Evolutionary conservation across 2,888 invertebrate species (phyloP), one percentile per base, ranked within the genome.

Genomic region (Antitype chi): DNA sequence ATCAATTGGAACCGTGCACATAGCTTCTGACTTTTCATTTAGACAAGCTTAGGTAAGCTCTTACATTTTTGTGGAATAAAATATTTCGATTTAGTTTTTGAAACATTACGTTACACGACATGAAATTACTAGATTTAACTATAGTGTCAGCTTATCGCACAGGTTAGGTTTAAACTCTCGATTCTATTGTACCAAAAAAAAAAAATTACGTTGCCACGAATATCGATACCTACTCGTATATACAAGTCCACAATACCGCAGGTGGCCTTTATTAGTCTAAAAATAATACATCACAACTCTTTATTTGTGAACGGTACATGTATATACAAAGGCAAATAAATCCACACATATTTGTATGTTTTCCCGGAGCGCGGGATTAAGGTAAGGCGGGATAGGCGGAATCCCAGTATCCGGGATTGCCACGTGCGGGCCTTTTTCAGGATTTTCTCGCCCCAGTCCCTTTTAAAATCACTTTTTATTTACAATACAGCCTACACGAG

Each of bases 341-440:
- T 72, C 66, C 62, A 74, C 74, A 72, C 75, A 85, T 81, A 78
- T 86, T 85, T 88, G 85, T 87, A 85, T 87, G 78, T 89, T 90
- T 91, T 92, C 90, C 90, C 89, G 88, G 88, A 88, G 83, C 86
- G 85, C 85, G 88, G 93, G 94, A 94, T 94, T 92, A 94, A 87
- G 90, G 89, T 93, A 93, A 94, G 90, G 90, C 89, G 89, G 93
- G 93, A 93, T 94, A 89, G 90, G 87, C 90, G 85, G 89, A 93
- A 94, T 92, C 92, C 93, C 88, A 82, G 91, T 90, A 92, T 92
- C 91, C 92, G 86, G 92, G 92, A 94, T 94, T 92, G 90, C 90
- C 91, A 90, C 89, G 89, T 89, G 90, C 88, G 89, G 88, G 90
- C 93, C 94, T 93, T 94, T 93, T 92, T 93, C 91, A 85, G 93